Evolutionary conservation across 2,888 invertebrate species (phyloP), one percentile per base, ranked within the genome.

Genomic region (Sturmia bella): DNA sequence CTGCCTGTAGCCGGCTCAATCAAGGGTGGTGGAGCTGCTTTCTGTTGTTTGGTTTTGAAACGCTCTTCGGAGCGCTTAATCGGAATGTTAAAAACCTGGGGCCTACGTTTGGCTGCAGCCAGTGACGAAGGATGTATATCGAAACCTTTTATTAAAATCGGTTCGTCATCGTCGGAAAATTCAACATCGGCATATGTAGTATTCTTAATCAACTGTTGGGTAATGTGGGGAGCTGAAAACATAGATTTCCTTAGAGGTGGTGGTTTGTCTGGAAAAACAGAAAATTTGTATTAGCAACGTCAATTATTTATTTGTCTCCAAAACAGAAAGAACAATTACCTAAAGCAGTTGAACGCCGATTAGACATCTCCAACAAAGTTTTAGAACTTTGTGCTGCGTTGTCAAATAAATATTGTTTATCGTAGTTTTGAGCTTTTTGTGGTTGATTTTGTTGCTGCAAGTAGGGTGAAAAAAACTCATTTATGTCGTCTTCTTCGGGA

Each of bases 111-210:
- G 9, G 17, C 52, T 43, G 75, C 59, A 27, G 41, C 15, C 48
- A 70, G 56, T 15, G 61, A 39, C 32, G 78, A 41, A 19, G 76
- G 75, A 19, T 64, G 61, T 48, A 76, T 21, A 15, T 79, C 77
- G 37, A 80, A 84, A 19, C 78, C 84, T 54, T 82, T 82, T 5
- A 77, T 24, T 43, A 85, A 17, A 50, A 79, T 61, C 1, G 84
- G 84, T 57, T 89, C 89, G 7, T 90, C 90, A 13, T 89, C 88
- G 75, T 91, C 91, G 4, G 90, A 90, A 24, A 89, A 87, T 78
- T 91, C 90, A 21, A 89, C 80, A 17, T 83, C 83, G 61, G 86
- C 85, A 70, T 79, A 84, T 37, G 85, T 63, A 32, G 85, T 83
- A 56, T 86, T 87, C 37, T 84, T 85, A 5, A 86, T 83, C 37